Conservation (phyloP, 2,888 invertebrate genomes). For the Teleiodes luculella region DNA sequence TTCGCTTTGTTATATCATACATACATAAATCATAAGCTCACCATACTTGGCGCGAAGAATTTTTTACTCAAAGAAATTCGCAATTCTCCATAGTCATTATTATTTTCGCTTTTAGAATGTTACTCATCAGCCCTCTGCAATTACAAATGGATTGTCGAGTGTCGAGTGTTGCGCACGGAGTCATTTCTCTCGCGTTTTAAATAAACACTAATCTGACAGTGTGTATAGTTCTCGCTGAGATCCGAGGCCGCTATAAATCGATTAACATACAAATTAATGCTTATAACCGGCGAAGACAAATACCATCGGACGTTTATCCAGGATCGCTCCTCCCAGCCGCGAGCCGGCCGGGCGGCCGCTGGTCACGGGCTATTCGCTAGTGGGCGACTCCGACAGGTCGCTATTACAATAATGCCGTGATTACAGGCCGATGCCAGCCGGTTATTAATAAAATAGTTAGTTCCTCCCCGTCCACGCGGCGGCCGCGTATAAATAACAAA, state of each 20-base stretch:
- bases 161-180: constrained; percentile 4
- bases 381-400: constrained; percentile 46
- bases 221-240: constrained; percentile 5
- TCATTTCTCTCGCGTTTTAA: constrained; percentile 2
- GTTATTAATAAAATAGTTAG: constrained; percentile 66
- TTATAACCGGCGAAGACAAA: constrained; percentile 28
- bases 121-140: neutral
- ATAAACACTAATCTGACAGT: constrained; percentile 12
- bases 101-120: neutral
- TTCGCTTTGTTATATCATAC: constrained; percentile 13
- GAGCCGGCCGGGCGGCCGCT: constrained; percentile 30
- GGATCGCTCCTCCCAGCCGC: constrained; percentile 36
- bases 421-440: constrained; percentile 48
- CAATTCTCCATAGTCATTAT: constrained; percentile 6
- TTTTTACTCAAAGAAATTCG: constrained; percentile 5
- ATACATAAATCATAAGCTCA: constrained; percentile 11
- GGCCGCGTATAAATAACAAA: constrained; percentile 61
- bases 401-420: constrained; percentile 64
- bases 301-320: constrained; percentile 35
- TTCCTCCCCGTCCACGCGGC: constrained; percentile 54
- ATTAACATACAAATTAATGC: constrained; percentile 21
- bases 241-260: constrained; percentile 14
- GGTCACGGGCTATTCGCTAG: constrained; percentile 30
- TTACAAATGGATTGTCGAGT: constrained; percentile 4
- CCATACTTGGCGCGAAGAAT: constrained; percentile 4